These are phyloP conservation scores for Aleiodes testaceus DNA, from an alignment of 2,888 invertebrate species.

Conservation along the genomic window DNA sequence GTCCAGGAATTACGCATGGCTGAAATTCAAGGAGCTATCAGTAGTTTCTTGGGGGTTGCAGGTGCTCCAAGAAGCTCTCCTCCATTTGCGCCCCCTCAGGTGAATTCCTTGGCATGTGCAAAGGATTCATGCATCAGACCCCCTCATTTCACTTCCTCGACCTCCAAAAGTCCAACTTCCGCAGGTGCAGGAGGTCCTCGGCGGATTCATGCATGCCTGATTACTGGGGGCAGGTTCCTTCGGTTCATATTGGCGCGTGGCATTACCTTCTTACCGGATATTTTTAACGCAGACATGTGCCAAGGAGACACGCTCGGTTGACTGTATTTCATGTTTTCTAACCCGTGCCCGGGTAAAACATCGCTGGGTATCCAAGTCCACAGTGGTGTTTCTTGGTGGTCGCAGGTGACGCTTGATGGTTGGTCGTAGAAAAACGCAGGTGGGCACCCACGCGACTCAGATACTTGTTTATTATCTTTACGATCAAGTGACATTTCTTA, in stretches of 20 bases:
- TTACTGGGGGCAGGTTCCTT: conserved; percentile 59
- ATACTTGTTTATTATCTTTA: background rate
- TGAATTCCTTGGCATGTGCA: conserved; percentile 5
- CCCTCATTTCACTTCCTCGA: background rate
- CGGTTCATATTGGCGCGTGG: conserved; percentile 20
- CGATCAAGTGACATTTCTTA: conserved; percentile 15
- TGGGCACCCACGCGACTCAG: conserved; percentile 35
- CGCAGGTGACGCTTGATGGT: conserved; percentile 61
- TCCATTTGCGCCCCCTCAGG: conserved; percentile 3
- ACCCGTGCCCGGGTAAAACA: too few relatives aligned
- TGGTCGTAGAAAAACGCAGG: conserved; percentile 28
- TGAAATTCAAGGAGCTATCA: conserved; percentile 46
- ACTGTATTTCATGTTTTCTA: conserved; percentile 57
- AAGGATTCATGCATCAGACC: conserved; percentile 42
- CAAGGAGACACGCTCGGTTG: conserved; percentile 58
- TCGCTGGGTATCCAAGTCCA: conserved; percentile 42
- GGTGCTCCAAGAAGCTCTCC: conserved; percentile 57
- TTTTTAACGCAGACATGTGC: conserved; percentile 51
- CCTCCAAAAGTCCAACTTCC: conserved; percentile 38
- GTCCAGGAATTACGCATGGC: conserved; percentile 68
- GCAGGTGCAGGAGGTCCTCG: conserved; percentile 43
- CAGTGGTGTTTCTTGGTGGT: conserved; percentile 58
- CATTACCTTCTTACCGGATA: conserved; percentile 10
- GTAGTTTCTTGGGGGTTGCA: conserved; percentile 71
- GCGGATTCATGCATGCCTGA: conserved; percentile 72